A percentile compares a stretch with the other conserved stretches of the same genome.
phyloP scores from a whole-genome alignment of 2,888 invertebrate genomes.

The Stegana nigrithorax region DNA sequence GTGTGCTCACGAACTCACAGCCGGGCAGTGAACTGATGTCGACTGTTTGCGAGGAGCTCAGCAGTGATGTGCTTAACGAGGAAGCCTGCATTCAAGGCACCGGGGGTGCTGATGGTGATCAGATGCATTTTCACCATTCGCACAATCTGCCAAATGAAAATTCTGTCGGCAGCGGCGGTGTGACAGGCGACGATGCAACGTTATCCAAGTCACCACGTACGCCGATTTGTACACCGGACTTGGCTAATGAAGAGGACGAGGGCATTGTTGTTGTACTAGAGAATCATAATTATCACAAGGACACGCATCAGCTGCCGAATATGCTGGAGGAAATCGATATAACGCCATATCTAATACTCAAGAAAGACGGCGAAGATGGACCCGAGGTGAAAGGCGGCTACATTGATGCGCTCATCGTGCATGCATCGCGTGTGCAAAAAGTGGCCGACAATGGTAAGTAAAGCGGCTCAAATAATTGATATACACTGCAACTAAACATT shows the following conservation, averaged over 20 bases:
- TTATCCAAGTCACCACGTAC: neutral
- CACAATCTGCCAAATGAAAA: conserved; percentile 51
- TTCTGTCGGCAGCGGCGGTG: neutral
- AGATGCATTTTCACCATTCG: conserved; percentile 43
- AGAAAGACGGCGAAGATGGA: conserved; percentile 85
- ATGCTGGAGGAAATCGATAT: conserved; percentile 86
- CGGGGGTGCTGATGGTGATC: conserved; percentile 28
- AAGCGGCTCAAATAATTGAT: neutral
- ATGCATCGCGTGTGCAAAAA: conserved; percentile 95
- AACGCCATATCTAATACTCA: conserved; percentile 81
- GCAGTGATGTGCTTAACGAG: conserved; percentile 50
- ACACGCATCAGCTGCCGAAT: conserved; percentile 67
- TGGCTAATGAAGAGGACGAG: conserved; percentile 35
- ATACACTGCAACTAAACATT: neutral
- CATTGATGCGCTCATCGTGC: conserved; percentile 93
- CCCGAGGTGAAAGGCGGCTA: conserved; percentile 94
- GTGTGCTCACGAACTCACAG: conserved; percentile 41
- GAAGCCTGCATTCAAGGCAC: conserved; percentile 10
- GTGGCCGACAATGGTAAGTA: conserved; percentile 66
- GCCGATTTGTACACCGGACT: conserved; percentile 16
- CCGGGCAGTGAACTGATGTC: conserved; percentile 68
- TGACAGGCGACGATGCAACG: neutral
- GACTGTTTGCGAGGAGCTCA: conserved; percentile 65
- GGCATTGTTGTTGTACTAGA: conserved; percentile 39
- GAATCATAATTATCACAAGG: conserved; percentile 36